These are phyloP conservation scores for Muraenolepis orangiensis DNA, from an alignment of 2,797 vertebrate species.

Conservation along the genomic window DNA sequence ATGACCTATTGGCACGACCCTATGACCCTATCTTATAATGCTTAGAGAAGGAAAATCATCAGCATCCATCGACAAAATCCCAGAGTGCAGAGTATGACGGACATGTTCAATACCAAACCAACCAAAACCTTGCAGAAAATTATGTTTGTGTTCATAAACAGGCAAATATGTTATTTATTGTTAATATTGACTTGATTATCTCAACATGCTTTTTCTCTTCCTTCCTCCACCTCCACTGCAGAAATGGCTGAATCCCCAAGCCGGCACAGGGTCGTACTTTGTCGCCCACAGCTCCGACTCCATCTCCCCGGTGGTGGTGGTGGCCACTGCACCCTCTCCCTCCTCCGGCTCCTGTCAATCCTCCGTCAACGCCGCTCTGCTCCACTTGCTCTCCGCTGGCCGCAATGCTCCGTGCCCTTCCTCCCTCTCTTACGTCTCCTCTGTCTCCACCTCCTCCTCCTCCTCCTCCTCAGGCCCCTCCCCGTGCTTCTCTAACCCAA, in stretches of 20 bases:
- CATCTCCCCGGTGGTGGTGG: constrained; percentile 62
- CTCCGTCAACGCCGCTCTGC: constrained; percentile 21
- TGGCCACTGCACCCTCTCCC: constrained; percentile 23
- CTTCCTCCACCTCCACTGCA: constrained; percentile 28
- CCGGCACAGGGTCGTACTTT: constrained; percentile 36
- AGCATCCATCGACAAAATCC: too few species aligned
- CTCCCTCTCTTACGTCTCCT: constrained; percentile 28
- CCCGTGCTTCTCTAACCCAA: constrained; percentile 69
- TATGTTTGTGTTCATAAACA: not conserved
- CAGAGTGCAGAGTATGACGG: not conserved
- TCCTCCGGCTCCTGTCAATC: constrained; percentile 19
- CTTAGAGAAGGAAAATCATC: too few species aligned
- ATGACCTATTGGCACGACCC: not conserved
- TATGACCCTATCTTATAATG: not conserved
- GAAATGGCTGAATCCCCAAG: constrained; percentile 66
- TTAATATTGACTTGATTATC: too few species aligned
- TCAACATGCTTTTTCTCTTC: not conserved
- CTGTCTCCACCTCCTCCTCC: constrained; percentile 47
- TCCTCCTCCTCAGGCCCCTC: constrained; percentile 71
- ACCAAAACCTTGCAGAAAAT: too few species aligned
- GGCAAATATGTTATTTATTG: not conserved
- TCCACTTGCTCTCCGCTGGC: constrained; percentile 16
- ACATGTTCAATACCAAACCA: not conserved
- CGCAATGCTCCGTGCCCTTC: not conserved
- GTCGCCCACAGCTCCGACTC: constrained; percentile 31